Percentiles rank a stretch among this genome's conserved stretches.
These are phyloP conservation scores for Penelope pileata DNA, from an alignment of 2,113 vertebrate species.

Conservation along the genomic window DNA sequence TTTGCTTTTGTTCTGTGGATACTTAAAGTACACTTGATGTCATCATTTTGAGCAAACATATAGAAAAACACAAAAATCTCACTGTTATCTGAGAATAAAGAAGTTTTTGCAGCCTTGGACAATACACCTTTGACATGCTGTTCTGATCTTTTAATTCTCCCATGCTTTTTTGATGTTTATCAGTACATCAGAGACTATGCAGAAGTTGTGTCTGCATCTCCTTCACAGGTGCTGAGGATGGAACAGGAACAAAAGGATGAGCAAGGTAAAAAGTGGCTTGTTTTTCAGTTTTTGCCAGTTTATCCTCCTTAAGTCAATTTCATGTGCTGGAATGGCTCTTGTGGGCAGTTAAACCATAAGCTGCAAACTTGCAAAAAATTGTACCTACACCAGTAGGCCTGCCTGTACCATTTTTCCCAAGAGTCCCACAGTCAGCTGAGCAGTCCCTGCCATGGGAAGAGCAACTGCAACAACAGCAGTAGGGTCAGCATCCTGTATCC, in stretches of 20 bases:
- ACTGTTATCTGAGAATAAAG: not conserved
- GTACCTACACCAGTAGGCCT: not conserved
- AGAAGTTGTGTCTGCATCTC: not conserved
- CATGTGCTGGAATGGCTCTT: not conserved
- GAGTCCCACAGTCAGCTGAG: not conserved
- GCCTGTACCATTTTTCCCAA: not conserved
- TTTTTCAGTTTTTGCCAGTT: not conserved
- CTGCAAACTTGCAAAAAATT: not conserved
- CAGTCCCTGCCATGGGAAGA: accelerated
- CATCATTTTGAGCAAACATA: slow-evolving; percentile 44
- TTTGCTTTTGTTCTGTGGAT: slow-evolving; percentile 18
- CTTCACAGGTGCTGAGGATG: not conserved
- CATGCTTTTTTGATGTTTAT: not conserved
- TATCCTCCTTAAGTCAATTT: not conserved
- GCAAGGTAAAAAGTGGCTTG: not conserved
- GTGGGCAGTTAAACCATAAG: not conserved
- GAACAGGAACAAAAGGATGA: not conserved
- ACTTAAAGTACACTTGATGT: not conserved
- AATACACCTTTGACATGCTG: not conserved
- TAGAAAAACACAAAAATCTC: slow-evolving; percentile 33
- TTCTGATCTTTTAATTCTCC: not conserved
- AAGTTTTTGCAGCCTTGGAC: not conserved
- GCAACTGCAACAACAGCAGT: accelerated
- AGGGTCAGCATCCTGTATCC: accelerated
- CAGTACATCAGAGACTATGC: not conserved